phyloP scores from a whole-genome alignment of 2,113 vertebrate species.

The Apistogramma diplotaenia region DNA sequence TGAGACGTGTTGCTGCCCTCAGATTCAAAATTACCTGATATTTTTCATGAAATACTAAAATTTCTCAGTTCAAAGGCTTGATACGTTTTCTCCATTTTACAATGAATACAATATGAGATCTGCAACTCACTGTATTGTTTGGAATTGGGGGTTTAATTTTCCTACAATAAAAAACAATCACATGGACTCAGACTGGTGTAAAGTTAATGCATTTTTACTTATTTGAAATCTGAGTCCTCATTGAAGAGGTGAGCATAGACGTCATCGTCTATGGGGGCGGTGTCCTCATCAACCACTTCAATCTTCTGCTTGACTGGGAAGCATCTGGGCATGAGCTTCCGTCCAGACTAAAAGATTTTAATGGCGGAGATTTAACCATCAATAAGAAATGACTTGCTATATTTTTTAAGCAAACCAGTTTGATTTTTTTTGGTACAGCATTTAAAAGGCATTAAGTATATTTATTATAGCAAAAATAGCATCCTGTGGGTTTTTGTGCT shows the following conservation, averaged over 20 bases:
- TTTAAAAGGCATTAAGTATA: neutral
- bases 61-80: neutral
- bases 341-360: conserved; percentile 70
- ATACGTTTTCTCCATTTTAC: neutral
- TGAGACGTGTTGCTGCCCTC: neutral
- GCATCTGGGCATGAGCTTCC: conserved; percentile 74
- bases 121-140: neutral
- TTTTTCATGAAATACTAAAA: neutral
- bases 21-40: neutral
- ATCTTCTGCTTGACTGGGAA: conserved; percentile 44
- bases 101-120: neutral
- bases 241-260: neutral
- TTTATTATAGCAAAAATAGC: neutral
- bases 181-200: neutral
- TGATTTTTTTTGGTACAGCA: neutral
- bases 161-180: neutral
- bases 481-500: neutral
- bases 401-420: neutral
- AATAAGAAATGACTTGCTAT: neutral
- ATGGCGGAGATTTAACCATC: neutral
- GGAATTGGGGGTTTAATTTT: neutral
- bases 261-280: neutral
- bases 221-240: neutral
- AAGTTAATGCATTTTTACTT: neutral
- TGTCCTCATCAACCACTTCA: neutral